phyloP scores from a whole-genome alignment of 2,113 vertebrate species.

The Nothoprocta perdicaria region DNA sequence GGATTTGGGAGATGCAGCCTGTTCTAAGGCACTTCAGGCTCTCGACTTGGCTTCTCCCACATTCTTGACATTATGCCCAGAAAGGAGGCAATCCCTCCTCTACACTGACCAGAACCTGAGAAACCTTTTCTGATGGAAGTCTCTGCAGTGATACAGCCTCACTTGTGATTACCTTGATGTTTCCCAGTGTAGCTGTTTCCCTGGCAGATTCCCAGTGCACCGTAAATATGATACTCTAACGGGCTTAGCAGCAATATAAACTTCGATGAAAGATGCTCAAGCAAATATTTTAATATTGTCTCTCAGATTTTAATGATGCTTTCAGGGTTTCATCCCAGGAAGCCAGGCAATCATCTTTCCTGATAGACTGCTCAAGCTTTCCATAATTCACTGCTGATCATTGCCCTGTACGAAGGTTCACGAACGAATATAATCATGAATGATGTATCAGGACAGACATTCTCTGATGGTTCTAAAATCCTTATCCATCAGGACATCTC shows the following conservation, averaged over 20 bases:
- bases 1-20: conserved; percentile 9
- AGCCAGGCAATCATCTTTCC: background rate
- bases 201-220: background rate
- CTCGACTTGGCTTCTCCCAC: background rate
- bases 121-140: background rate
- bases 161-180: background rate
- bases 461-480: background rate
- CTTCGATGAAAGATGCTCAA: background rate
- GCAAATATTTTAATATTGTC: background rate
- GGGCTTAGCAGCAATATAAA: background rate
- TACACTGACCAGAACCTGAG: background rate
- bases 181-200: background rate
- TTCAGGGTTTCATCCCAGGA: background rate
- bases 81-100: background rate
- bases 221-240: background rate
- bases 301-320: background rate
- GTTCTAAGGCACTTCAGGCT: background rate
- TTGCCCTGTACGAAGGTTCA: background rate
- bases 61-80: background rate
- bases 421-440: background rate
- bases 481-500: background rate
- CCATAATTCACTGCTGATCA: background rate
- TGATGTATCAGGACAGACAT: background rate
- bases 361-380: background rate
- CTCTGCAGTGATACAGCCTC: background rate